Percentiles rank a stretch among this genome's conserved stretches.
These are phyloP conservation scores for Cylindroiulus punctatus DNA, from an alignment of 2,888 invertebrate genomes.

Conservation along the genomic window DNA sequence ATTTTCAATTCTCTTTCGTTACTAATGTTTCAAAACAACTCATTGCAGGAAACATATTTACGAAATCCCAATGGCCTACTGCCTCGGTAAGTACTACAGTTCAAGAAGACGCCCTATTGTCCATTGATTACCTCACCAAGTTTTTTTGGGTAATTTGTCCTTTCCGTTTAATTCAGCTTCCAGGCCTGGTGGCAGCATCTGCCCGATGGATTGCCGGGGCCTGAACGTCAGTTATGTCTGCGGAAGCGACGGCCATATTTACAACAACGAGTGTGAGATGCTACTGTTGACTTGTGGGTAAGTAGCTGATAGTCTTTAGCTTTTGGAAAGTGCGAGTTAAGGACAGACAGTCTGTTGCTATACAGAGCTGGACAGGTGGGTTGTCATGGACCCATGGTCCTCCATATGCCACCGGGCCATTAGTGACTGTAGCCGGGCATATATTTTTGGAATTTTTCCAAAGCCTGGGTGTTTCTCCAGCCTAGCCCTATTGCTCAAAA, in stretches of 20 bases:
- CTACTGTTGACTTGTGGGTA: conserved; percentile 88
- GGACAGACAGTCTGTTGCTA: no score
- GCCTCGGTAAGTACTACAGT: conserved; percentile 70
- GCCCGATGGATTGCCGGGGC: conserved; percentile 49
- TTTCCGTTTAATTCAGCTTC: background rate
- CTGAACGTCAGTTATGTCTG: conserved; percentile 71
- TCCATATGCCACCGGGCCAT: no score
- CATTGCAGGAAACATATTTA: conserved; percentile 79
- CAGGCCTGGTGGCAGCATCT: background rate
- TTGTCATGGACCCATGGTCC: no score
- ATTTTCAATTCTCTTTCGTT: background rate
- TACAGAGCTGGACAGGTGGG: no score
- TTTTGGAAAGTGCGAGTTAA: no score
- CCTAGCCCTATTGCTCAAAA: no score
- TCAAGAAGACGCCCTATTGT: background rate
- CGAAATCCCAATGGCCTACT: conserved; percentile 88
- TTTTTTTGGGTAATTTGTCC: background rate
- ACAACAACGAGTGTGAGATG: conserved; percentile 94
- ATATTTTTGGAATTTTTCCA: no score
- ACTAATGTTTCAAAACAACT: background rate
- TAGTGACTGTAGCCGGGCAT: no score
- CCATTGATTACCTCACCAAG: no score
- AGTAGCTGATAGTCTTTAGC: no score
- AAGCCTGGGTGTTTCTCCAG: no score
- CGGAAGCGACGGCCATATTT: conserved; percentile 90